A percentile compares a stretch with the other conserved stretches of the same genome.
Conservation (phyloP, 2,797 vertebrate species). For the Melanotaenia boesemani region DNA sequence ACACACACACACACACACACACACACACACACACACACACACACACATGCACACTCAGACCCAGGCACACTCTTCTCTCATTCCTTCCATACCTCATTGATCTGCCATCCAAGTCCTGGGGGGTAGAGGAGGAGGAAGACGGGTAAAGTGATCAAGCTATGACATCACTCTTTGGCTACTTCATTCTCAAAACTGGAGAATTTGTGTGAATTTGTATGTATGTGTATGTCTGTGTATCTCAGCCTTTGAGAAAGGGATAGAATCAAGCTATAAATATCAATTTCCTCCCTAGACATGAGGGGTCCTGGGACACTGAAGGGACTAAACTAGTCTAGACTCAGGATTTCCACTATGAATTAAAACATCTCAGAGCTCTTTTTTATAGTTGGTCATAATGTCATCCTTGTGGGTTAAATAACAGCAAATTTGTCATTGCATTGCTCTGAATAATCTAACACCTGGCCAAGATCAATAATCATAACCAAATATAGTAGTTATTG, state of each 20-base stretch:
- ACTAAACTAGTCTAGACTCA: constrained; percentile 71
- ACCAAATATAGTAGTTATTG: constrained; percentile 6
- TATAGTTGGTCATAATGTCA: constrained; percentile 10
- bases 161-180: constrained; percentile 74
- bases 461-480: constrained; percentile 13
- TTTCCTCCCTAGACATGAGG: constrained; percentile 75
- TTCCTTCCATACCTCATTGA: constrained; percentile 80
- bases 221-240: constrained; percentile 19
- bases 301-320: constrained; percentile 52
- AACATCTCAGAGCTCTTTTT: constrained; percentile 31
- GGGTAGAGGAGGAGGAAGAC: constrained; percentile 50
- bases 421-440: constrained; percentile 1
- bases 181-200: constrained; percentile 59
- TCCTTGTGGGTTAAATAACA: constrained; percentile 11
- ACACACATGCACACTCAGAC: constrained; percentile 3
- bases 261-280: constrained; percentile 65
- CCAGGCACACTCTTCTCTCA: constrained; percentile 42
- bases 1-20: constrained; percentile 8
- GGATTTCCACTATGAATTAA: constrained; percentile 65
- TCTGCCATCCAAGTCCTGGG: constrained; percentile 56
- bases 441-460: constrained; percentile 9
- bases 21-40: constrained; percentile 8
- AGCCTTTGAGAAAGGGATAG: constrained; percentile 38
- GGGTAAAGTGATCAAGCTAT: constrained; percentile 78
- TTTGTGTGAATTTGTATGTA: constrained; percentile 42